Percentiles rank a stretch among this genome's conserved stretches.
Evolutionary conservation across 2,113 vertebrate genomes (phyloP).

Genomic region (Mus musculus): GRCm39 chr17:29664001-29664500

Average conservation of each 20-base stretch:
- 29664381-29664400: not conserved
- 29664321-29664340: not conserved
- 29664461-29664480: too few species aligned
- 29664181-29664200: conserved; percentile 25
- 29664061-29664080: not conserved
- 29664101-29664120: conserved; percentile 19
- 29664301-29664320: too few species aligned
- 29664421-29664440: not conserved
- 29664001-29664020: not conserved
- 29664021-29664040: not conserved
- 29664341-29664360: not conserved
- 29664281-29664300: not conserved
- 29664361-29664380: not conserved
- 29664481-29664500: too few species aligned
- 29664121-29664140: conserved; percentile 62
- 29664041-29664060: not conserved
- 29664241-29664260: conserved; percentile 52
- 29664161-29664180: conserved; percentile 51
- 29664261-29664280: conserved; percentile 35
- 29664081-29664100: not conserved
- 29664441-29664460: not conserved
- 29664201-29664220: conserved; percentile 66
- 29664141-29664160: conserved; percentile 56
- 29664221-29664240: conserved; percentile 58
- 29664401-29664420: not conserved